Evolutionary conservation across 1,140 invertebrate genomes (phyloP).

Genomic region (Dermatophagoides farinae): DNA sequence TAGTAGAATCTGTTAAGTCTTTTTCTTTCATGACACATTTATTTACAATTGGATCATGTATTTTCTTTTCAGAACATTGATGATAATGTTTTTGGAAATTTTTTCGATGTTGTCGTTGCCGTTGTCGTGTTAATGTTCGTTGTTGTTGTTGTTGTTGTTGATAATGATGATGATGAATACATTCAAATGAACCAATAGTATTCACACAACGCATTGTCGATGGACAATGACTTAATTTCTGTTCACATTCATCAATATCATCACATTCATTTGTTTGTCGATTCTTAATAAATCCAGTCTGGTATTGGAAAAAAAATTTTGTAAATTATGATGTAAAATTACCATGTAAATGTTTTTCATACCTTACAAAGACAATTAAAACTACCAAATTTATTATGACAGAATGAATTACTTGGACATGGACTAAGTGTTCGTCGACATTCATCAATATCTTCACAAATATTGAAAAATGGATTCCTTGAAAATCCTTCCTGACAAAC

Average conservation of each 20-base stretch:
- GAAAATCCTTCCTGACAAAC: neutral
- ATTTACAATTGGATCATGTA: neutral
- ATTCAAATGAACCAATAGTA: conserved; percentile 62
- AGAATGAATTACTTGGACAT: neutral
- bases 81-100: too few species aligned
- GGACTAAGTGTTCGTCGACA: neutral
- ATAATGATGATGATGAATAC: conserved; percentile 65
- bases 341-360: neutral
- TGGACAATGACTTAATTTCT: conserved; percentile 33
- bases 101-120: too few species aligned
- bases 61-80: neutral
- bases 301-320: conserved; percentile 17
- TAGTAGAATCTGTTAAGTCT: too few species aligned
- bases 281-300: conserved; percentile 22
- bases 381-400: conserved; percentile 1
- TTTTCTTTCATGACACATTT: neutral
- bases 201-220: conserved; percentile 64
- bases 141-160: too few species aligned
- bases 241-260: conserved; percentile 42
- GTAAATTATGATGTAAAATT: neutral
- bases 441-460: conserved; percentile 11
- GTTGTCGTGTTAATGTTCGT: too few species aligned
- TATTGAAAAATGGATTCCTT: neutral
- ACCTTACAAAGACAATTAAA: conserved; percentile 10
- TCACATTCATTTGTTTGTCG: conserved; percentile 17